phyloP scores from a whole-genome alignment of 1,140 invertebrate genomes.

The Vanessa atalanta region DNA sequence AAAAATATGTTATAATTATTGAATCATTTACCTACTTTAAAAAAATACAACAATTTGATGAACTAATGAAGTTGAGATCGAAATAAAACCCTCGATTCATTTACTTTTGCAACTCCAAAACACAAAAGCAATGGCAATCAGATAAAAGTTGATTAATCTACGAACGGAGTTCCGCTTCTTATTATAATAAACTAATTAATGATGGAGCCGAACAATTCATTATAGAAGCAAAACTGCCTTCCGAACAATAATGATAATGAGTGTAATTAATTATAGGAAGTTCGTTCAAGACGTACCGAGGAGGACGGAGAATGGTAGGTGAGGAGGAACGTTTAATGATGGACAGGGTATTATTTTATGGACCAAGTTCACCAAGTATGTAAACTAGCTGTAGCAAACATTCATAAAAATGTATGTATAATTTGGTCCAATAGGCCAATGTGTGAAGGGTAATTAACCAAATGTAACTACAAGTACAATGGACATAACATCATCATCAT shows the following conservation, averaged over 20 bases:
- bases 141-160: constrained; percentile 80
- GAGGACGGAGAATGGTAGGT: constrained; percentile 43
- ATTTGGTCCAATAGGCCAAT: no score
- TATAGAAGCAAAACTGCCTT: constrained; percentile 80
- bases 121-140: constrained; percentile 67
- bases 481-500: no score
- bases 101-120: constrained; percentile 41
- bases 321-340: not conserved
- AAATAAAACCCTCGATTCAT: constrained; percentile 32
- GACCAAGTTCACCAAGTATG: not conserved
- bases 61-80: constrained; percentile 13
- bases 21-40: not conserved
- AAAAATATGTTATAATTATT: not conserved
- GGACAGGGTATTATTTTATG: not conserved
- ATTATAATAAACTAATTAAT: constrained; percentile 82
- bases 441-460: no score
- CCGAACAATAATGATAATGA: constrained; percentile 81
- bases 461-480: no score
- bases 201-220: constrained; percentile 79
- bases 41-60: constrained; percentile 8
- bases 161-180: constrained; percentile 72
- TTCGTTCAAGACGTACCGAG: constrained; percentile 77
- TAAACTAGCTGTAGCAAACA: not conserved
- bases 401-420: no score
- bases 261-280: constrained; percentile 81